phyloP scores from a whole-genome alignment of 2,888 invertebrate species.

The Resseliella maxima region DNA sequence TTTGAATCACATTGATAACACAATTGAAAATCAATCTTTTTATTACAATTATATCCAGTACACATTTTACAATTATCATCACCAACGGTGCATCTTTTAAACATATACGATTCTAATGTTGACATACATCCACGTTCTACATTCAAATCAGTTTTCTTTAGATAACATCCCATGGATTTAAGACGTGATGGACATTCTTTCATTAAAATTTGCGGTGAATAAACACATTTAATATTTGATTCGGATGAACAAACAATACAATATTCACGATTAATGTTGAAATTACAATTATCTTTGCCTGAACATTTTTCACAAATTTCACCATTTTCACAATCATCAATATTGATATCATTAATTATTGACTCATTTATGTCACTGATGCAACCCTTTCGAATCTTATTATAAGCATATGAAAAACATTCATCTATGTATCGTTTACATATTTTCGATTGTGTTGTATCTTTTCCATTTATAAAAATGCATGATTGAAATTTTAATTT shows the following conservation, averaged over 20 bases:
- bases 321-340: neutral
- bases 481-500: too few relatives aligned
- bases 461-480: too few relatives aligned
- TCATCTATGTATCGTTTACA: neutral
- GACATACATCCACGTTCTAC: neutral
- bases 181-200: neutral
- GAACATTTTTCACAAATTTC: neutral
- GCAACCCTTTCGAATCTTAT: neutral
- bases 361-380: neutral
- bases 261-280: neutral
- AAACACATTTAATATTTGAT: neutral
- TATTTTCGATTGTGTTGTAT: neutral
- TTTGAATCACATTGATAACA: neutral
- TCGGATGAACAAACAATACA: neutral
- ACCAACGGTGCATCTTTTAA: neutral
- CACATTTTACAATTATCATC: neutral
- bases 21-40: neutral
- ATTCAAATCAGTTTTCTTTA: neutral
- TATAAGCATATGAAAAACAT: neutral
- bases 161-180: neutral
- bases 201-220: neutral
- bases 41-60: neutral
- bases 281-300: neutral
- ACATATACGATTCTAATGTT: neutral
- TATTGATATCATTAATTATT: neutral